phyloP scores from a whole-genome alignment of 2,888 invertebrate species.

The Microdon myrmicae region DNA sequence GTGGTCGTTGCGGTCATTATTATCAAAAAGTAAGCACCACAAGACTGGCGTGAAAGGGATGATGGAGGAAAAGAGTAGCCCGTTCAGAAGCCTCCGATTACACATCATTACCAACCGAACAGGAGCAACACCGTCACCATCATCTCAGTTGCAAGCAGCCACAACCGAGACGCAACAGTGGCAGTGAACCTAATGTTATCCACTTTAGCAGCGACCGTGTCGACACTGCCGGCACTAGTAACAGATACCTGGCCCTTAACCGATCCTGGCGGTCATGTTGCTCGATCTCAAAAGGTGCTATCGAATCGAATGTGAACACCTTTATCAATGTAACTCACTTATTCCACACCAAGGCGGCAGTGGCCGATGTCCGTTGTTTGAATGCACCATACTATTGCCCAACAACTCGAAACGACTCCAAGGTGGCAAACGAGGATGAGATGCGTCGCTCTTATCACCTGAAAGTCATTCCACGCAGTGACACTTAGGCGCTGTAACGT shows the following conservation, averaged over 20 bases:
- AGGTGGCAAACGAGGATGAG: slow-evolving; percentile 43
- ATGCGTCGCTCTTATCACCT: slow-evolving; percentile 37
- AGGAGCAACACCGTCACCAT: slow-evolving; percentile 37
- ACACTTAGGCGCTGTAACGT: slow-evolving; percentile 44
- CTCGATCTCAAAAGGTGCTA: slow-evolving; percentile 53
- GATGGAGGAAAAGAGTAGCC: slow-evolving; percentile 15
- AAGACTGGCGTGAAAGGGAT: no score
- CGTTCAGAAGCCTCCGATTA: slow-evolving; percentile 47
- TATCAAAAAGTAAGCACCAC: no score
- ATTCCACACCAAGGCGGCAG: slow-evolving; percentile 21
- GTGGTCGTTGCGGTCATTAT: slow-evolving; percentile 60
- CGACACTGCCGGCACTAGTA: slow-evolving; percentile 4
- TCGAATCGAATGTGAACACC: slow-evolving; percentile 53
- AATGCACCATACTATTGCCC: neutral
- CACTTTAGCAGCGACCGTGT: no score
- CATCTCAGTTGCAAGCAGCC: neutral
- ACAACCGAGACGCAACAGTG: slow-evolving; percentile 15
- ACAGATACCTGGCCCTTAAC: no score
- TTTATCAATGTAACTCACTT: slow-evolving; percentile 53
- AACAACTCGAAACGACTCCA: slow-evolving; percentile 21
- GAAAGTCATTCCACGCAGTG: slow-evolving; percentile 46
- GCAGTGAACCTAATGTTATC: slow-evolving; percentile 43
- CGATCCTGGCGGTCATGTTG: slow-evolving; percentile 47
- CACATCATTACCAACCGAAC: slow-evolving; percentile 46
- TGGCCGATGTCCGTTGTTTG: neutral